A percentile compares a stretch with the other conserved stretches of the same genome.
phyloP scores from a whole-genome alignment of 2,888 invertebrate species.

The Eutolmus rufibarbis region DNA sequence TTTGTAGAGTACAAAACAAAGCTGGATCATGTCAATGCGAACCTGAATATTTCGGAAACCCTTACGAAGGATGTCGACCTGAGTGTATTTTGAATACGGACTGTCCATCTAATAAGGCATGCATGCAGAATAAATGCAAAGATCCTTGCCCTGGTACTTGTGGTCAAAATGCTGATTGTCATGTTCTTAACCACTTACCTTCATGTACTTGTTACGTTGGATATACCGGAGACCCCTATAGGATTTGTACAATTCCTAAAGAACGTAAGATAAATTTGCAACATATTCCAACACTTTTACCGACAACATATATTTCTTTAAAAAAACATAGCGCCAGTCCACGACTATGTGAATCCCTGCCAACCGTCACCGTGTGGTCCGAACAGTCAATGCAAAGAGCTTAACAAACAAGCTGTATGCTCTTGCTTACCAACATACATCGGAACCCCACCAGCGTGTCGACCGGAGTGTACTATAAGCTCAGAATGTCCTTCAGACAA shows the following conservation, averaged over 20 bases:
- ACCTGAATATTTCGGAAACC: conserved; percentile 77
- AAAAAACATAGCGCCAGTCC: conserved; percentile 50
- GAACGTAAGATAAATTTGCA: conserved; percentile 63
- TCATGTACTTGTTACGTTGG: conserved; percentile 73
- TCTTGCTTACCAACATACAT: conserved; percentile 71
- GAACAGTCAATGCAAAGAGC: conserved; percentile 77
- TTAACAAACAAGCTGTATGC: conserved; percentile 74
- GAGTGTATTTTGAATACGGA: conserved; percentile 77
- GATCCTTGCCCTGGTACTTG: conserved; percentile 83
- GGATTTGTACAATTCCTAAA: conserved; percentile 65
- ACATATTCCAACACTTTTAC: background rate
- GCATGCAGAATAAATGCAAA: conserved; percentile 75
- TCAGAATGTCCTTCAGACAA: conserved; percentile 71
- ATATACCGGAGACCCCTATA: conserved; percentile 79
- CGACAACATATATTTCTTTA: background rate
- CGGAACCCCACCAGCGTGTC: conserved; percentile 77
- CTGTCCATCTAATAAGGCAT: conserved; percentile 74
- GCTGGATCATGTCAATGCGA: conserved; percentile 77
- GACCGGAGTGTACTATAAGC: conserved; percentile 72
- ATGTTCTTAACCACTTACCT: conserved; percentile 76
- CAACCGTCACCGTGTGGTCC: conserved; percentile 76
- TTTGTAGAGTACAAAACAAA: conserved; percentile 71
- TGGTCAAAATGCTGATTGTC: conserved; percentile 76
- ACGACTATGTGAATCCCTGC: conserved; percentile 58
- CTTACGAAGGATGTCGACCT: conserved; percentile 78